Conservation (phyloP, 2,797 vertebrate species). For the Orestias chungarensis region DNA sequence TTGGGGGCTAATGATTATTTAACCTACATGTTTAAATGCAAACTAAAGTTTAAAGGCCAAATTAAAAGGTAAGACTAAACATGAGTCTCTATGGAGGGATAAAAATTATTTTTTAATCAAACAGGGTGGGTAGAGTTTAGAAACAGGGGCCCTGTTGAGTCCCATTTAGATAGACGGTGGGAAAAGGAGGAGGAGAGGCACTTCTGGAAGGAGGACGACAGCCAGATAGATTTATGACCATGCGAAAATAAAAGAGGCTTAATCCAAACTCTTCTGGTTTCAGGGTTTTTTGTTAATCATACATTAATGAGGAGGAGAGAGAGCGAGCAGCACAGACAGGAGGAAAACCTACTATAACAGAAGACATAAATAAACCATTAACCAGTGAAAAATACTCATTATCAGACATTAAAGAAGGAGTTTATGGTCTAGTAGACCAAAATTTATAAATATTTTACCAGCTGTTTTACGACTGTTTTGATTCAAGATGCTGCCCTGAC, state of each 20-base stretch:
- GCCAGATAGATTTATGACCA: conserved; percentile 62
- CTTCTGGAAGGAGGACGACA: conserved; percentile 16
- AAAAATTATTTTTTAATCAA: not conserved
- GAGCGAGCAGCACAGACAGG: not conserved
- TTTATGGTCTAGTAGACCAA: too few species aligned
- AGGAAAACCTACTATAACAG: not conserved
- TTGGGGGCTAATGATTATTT: not conserved
- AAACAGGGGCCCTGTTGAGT: not conserved
- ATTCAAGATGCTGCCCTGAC: too few species aligned
- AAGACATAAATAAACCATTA: conserved; percentile 18
- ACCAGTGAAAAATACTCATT: not conserved
- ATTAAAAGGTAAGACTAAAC: not conserved
- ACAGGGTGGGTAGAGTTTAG: not conserved
- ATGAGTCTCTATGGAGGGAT: not conserved
- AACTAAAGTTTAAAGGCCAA: not conserved
- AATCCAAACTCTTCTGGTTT: conserved; percentile 42
- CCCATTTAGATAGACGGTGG: conserved; percentile 46
- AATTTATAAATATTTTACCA: too few species aligned
- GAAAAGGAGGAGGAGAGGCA: conserved; percentile 48
- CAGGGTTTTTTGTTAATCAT: conserved; percentile 51
- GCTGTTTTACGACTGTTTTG: too few species aligned
- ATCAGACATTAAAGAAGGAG: not conserved
- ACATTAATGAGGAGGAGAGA: conserved; percentile 48
- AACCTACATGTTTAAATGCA: not conserved
- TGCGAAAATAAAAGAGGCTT: conserved; percentile 55